phyloP scores from a whole-genome alignment of 2,113 vertebrate genomes.

The Dunckerocampus dactyliophorus region DNA sequence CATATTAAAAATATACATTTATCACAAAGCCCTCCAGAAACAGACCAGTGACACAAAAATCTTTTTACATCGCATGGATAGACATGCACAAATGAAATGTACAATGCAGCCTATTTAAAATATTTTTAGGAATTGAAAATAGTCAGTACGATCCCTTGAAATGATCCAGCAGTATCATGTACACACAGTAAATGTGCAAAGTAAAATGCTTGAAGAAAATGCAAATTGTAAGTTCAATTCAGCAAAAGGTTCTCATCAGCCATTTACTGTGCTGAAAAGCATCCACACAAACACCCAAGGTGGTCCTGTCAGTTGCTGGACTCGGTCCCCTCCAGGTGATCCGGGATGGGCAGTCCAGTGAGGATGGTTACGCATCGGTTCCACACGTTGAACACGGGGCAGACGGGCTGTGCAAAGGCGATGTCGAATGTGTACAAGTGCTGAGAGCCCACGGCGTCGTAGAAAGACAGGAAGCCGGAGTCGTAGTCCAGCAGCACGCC shows the following conservation, averaged over 20 bases:
- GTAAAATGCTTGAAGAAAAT: slow-evolving; percentile 52
- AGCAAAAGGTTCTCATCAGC: slow-evolving; percentile 59
- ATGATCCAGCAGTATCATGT: slow-evolving; percentile 69
- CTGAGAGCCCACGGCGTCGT: slow-evolving; percentile 90
- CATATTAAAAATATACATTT: slow-evolving; percentile 19
- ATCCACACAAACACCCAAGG: too few relatives aligned
- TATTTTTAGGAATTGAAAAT: slow-evolving; percentile 18
- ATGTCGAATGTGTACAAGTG: slow-evolving; percentile 94
- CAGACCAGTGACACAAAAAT: not conserved
- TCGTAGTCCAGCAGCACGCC: slow-evolving; percentile 97
- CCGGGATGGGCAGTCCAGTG: slow-evolving; percentile 94
- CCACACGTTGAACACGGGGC: slow-evolving; percentile 96
- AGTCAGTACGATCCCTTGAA: slow-evolving; percentile 49
- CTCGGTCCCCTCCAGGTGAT: slow-evolving; percentile 88
- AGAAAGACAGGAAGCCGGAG: slow-evolving; percentile 88
- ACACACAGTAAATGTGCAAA: slow-evolving; percentile 78
- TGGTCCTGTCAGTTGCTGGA: slow-evolving; percentile 73
- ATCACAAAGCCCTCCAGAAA: slow-evolving; percentile 32
- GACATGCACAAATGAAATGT: slow-evolving; percentile 14
- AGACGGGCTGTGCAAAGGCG: slow-evolving; percentile 89
- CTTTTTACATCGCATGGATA: slow-evolving; percentile 16
- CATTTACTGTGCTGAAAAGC: not conserved
- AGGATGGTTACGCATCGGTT: slow-evolving; percentile 95
- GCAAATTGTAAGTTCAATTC: slow-evolving; percentile 58
- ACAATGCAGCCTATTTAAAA: slow-evolving; percentile 29